These are phyloP conservation scores for Nyctibius bracteatus DNA, from an alignment of 2,113 vertebrate species.

Conservation along the genomic window DNA sequence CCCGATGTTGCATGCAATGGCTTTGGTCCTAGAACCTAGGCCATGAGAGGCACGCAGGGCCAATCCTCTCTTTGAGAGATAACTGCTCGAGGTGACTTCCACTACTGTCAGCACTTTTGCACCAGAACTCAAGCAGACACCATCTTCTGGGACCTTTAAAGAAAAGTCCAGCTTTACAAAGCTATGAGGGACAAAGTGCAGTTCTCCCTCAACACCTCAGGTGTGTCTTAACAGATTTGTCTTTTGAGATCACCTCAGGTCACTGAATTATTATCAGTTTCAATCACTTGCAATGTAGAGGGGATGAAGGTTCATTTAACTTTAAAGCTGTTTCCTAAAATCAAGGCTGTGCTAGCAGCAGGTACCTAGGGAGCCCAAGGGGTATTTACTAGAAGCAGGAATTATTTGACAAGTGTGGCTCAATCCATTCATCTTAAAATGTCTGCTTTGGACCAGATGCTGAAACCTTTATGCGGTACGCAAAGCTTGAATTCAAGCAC, in stretches of 20 bases:
- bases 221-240: not conserved
- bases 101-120: not conserved
- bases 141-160: not conserved
- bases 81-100: not conserved
- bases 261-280: not conserved
- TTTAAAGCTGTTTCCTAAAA: not conserved
- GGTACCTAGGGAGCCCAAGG: not conserved
- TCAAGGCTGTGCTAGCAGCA: not conserved
- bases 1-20: too few species aligned
- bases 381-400: not conserved
- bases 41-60: not conserved
- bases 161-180: not conserved
- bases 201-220: not conserved
- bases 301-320: not conserved
- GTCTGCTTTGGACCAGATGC: not conserved
- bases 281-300: not conserved
- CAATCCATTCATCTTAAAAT: not conserved
- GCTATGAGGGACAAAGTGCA: not conserved
- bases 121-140: not conserved
- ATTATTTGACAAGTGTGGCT: not conserved
- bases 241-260: not conserved
- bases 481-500: not conserved
- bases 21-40: too few species aligned
- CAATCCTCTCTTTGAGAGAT: not conserved
- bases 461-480: accelerated